Conservation (phyloP, 2,113 vertebrate genomes). For the Typhlomys cinereus region DNA sequence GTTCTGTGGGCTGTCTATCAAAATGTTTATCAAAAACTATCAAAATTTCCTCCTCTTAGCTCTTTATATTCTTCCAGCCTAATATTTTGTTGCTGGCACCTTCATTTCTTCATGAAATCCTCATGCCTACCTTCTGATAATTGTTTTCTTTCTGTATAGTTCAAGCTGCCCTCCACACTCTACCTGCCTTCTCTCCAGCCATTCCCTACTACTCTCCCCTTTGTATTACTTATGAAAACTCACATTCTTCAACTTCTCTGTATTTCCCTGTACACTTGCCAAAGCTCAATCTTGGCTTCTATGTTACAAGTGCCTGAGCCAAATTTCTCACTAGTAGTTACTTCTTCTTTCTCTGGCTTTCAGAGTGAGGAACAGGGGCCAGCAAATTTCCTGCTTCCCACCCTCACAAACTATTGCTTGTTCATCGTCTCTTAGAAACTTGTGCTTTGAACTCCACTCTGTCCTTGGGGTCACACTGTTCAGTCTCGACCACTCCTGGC, state of each 20-base stretch:
- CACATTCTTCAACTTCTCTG: slow-evolving; percentile 30
- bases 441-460: neutral
- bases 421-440: neutral
- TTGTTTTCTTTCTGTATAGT: neutral
- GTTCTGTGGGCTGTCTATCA: neutral
- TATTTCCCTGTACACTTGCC: neutral
- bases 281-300: slow-evolving; percentile 36
- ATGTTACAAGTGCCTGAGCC: slow-evolving; percentile 20
- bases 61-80: neutral
- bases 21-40: too few relatives aligned
- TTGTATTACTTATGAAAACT: neutral
- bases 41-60: neutral
- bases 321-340: slow-evolving; percentile 13
- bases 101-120: neutral
- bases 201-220: neutral
- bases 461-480: neutral
- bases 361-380: slow-evolving; percentile 14
- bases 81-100: neutral
- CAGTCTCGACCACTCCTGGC: neutral
- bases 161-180: neutral
- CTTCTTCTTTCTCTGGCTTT: slow-evolving; percentile 53
- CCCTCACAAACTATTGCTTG: slow-evolving; percentile 7
- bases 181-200: neutral
- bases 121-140: neutral
- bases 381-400: slow-evolving; percentile 55